phyloP scores from a whole-genome alignment of 2,888 invertebrate genomes.

The Boloria euphrosyne region DNA sequence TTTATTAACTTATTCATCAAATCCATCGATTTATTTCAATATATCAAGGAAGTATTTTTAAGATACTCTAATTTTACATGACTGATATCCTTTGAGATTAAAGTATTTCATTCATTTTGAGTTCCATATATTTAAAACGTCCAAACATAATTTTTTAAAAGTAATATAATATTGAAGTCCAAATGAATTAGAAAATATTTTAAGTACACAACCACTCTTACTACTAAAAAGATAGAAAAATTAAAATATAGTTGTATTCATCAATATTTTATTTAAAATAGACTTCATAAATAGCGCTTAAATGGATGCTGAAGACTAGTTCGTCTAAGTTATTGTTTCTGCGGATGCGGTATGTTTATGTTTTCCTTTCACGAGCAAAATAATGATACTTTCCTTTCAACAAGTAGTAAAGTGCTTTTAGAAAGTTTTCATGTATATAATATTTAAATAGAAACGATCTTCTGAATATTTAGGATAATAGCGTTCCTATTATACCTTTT shows the following conservation, averaged over 20 bases:
- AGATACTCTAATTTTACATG: too few relatives aligned
- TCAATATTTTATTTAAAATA: constrained; percentile 1
- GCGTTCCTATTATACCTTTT: neutral
- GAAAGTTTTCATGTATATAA: constrained; percentile 1
- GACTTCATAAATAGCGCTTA: constrained; percentile 10
- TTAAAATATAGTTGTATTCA: neutral
- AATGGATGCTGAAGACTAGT: constrained; percentile 13
- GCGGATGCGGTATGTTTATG: constrained; percentile 32
- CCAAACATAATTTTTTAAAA: too few relatives aligned
- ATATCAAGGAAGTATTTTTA: too few relatives aligned
- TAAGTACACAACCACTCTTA: too few relatives aligned
- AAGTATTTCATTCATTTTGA: too few relatives aligned
- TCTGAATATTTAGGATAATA: neutral
- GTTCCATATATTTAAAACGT: too few relatives aligned
- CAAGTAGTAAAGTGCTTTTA: constrained; percentile 10
- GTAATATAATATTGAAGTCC: too few relatives aligned
- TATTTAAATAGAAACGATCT: neutral
- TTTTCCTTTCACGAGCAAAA: constrained; percentile 29
- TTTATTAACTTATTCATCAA: too few relatives aligned
- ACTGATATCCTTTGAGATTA: too few relatives aligned
- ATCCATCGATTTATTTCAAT: too few relatives aligned
- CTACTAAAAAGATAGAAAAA: neutral
- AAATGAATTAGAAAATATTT: too few relatives aligned
- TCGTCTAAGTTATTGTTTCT: constrained; percentile 25
- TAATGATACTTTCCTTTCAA: constrained; percentile 25